These are phyloP conservation scores for Perizoma affinitatum DNA, from an alignment of 2,888 invertebrate genomes.

Conservation along the genomic window DNA sequence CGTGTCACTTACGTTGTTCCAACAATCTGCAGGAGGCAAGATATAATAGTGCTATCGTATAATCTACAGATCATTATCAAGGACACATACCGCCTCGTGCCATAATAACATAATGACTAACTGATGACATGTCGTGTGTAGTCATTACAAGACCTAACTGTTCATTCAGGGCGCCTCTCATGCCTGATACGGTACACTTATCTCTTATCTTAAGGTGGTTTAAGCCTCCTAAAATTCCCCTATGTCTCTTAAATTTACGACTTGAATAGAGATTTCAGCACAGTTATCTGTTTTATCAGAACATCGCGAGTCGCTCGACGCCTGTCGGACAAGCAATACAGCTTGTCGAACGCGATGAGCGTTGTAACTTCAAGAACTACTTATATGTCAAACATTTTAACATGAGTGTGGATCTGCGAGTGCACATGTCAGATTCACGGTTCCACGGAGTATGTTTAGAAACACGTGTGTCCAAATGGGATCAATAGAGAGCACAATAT, in stretches of 20 bases:
- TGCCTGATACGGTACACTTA: slow-evolving; percentile 62
- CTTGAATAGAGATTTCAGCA: slow-evolving; percentile 76
- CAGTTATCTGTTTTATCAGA: slow-evolving; percentile 79
- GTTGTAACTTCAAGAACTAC: slow-evolving; percentile 34
- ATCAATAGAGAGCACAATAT: slow-evolving; percentile 45
- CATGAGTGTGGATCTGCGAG: slow-evolving; percentile 43
- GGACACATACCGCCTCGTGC: slow-evolving; percentile 20
- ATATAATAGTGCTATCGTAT: slow-evolving; percentile 13
- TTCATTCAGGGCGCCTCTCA: slow-evolving; percentile 64
- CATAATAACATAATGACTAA: slow-evolving; percentile 26
- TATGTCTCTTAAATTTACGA: slow-evolving; percentile 79
- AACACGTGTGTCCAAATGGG: slow-evolving; percentile 47
- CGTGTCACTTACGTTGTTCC: slow-evolving; percentile 2
- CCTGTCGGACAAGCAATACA: slow-evolving; percentile 61
- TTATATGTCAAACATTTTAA: slow-evolving; percentile 46
- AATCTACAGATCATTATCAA: slow-evolving; percentile 22
- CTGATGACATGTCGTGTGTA: slow-evolving; percentile 32
- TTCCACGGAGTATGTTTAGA: slow-evolving; percentile 38
- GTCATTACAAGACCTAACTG: slow-evolving; percentile 45
- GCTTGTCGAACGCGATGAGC: slow-evolving; percentile 48
- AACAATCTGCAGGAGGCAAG: slow-evolving; percentile 13
- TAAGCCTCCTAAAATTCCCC: slow-evolving; percentile 79
- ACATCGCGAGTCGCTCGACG: slow-evolving; percentile 62
- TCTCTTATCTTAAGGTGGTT: slow-evolving; percentile 81
- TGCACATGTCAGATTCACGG: slow-evolving; percentile 44